Conservation (phyloP, 2,888 invertebrate species). For the Polia nebulosa region DNA sequence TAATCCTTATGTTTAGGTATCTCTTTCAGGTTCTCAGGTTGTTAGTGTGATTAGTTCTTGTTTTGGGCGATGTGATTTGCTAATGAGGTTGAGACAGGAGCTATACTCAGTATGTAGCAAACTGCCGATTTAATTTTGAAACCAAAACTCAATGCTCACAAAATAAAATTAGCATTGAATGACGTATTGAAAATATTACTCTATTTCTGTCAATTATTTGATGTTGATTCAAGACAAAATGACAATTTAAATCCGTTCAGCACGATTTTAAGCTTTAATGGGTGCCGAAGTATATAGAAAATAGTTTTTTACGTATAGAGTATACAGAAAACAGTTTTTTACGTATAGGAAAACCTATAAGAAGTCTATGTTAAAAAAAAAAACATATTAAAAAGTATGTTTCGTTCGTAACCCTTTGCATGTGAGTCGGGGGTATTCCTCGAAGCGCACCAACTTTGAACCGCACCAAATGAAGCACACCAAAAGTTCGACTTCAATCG, state of each 20-base stretch:
- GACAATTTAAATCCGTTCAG: neutral
- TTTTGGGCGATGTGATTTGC: conserved; percentile 2
- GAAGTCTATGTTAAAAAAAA: too few species aligned
- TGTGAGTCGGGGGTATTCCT: too few species aligned
- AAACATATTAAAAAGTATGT: too few species aligned
- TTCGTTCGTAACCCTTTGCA: too few species aligned
- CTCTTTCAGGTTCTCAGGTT: conserved; percentile 49
- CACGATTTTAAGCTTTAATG: too few species aligned
- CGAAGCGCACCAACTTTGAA: too few species aligned
- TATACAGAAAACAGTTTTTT: too few species aligned
- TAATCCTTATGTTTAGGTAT: conserved; percentile 57
- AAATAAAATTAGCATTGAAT: neutral
- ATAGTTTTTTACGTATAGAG: too few species aligned
- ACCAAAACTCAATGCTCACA: neutral
- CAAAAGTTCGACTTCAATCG: too few species aligned
- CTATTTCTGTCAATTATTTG: neutral
- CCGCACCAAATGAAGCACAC: too few species aligned
- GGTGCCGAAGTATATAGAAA: too few species aligned
- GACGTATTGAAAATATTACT: neutral
- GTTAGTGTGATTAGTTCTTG: conserved; percentile 39
- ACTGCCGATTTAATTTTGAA: neutral
- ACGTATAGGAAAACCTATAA: too few species aligned
- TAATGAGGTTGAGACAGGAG: conserved; percentile 6
- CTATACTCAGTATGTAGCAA: neutral
- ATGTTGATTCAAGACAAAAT: neutral